A percentile compares a stretch with the other conserved stretches of the same genome.
Evolutionary conservation across 2,888 invertebrate genomes (phyloP).

Genomic region (Drosophila merina): DNA sequence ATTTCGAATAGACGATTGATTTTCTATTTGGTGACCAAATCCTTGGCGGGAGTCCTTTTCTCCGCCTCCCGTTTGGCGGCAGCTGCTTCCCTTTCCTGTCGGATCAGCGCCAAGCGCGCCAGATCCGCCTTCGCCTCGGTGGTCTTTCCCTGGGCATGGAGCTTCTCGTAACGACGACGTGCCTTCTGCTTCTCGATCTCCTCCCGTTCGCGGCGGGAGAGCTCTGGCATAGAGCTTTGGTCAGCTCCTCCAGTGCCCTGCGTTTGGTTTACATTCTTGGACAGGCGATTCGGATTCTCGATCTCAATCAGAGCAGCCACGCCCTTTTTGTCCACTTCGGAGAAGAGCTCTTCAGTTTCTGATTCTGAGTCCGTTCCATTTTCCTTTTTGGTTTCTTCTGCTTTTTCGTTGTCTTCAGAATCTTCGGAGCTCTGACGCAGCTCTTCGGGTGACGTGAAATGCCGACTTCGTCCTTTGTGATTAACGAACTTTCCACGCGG

Average conservation of each 20-base stretch:
- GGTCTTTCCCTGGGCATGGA: slow-evolving; percentile 97
- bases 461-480: slow-evolving; percentile 96
- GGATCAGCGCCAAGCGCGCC: slow-evolving; percentile 96
- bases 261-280: slow-evolving; percentile 90
- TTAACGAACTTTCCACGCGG: slow-evolving; percentile 93
- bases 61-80: slow-evolving; percentile 95
- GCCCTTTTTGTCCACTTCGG: slow-evolving; percentile 91
- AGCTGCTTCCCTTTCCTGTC: slow-evolving; percentile 97
- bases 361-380: slow-evolving; percentile 53
- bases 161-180: slow-evolving; percentile 94
- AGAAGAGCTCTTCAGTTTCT: slow-evolving; percentile 81
- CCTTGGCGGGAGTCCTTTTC: slow-evolving; percentile 87
- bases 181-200: slow-evolving; percentile 96
- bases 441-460: slow-evolving; percentile 97
- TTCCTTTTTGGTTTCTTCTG: slow-evolving; percentile 40
- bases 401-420: slow-evolving; percentile 48
- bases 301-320: slow-evolving; percentile 97
- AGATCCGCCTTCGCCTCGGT: slow-evolving; percentile 97
- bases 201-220: slow-evolving; percentile 93
- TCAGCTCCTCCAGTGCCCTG: slow-evolving; percentile 53
- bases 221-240: slow-evolving; percentile 86
- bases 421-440: slow-evolving; percentile 90
- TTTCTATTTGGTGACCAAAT: slow-evolving; percentile 42
- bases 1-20: slow-evolving; percentile 17
- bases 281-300: slow-evolving; percentile 97